Conservation (phyloP, 2,113 vertebrate species). For the Phyllostomus hastatus region DNA sequence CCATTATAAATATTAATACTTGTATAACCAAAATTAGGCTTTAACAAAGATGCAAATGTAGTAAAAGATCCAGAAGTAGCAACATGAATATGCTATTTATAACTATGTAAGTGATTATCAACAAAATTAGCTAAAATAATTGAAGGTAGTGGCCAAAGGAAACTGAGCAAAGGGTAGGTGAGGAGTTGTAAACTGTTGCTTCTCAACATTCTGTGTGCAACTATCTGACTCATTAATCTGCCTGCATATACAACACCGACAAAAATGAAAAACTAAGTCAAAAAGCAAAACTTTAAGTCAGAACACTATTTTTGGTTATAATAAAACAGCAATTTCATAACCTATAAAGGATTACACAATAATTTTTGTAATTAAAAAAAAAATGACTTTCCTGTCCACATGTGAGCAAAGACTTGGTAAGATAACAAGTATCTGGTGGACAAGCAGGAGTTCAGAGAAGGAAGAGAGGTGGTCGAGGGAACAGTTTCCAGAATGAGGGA, state of each 20-base stretch:
- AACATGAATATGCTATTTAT: neutral
- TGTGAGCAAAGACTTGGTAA: neutral
- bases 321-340: neutral
- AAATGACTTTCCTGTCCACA: neutral
- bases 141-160: neutral
- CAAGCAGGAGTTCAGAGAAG: neutral
- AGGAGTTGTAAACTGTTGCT: neutral
- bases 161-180: neutral
- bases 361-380: neutral
- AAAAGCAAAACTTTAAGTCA: neutral
- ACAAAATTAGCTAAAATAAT: neutral
- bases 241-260: rapidly evolving
- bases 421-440: neutral
- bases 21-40: neutral
- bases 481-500: neutral
- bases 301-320: neutral
- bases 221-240: neutral
- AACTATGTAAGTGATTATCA: neutral
- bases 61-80: neutral
- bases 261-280: neutral
- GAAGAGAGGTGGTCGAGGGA: neutral
- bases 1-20: neutral
- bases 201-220: neutral
- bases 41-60: neutral
- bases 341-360: neutral